phyloP scores from a whole-genome alignment of 2,888 invertebrate genomes.

The Allacma fusca region DNA sequence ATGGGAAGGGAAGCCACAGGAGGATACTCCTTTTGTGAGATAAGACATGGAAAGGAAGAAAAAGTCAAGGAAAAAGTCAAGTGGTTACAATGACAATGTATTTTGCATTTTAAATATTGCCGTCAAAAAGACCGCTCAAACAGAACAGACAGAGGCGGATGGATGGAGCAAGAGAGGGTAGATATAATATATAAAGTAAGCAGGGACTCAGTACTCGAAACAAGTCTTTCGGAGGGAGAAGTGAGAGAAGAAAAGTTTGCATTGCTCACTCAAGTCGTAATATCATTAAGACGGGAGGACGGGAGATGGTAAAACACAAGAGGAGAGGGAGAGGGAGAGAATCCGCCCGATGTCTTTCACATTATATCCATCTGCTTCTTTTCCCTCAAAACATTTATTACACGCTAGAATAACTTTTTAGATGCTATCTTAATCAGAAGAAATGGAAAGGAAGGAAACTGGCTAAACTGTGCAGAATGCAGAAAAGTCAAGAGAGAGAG shows the following conservation, averaged over 20 bases:
- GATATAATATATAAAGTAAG: constrained; percentile 4
- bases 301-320: constrained; percentile 5
- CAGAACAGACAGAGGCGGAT: neutral
- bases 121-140: constrained; percentile 11
- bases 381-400: constrained; percentile 34
- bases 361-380: constrained; percentile 24
- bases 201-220: neutral
- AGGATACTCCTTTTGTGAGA: neutral
- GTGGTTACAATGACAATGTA: neutral
- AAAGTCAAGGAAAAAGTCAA: neutral
- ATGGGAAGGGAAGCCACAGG: neutral
- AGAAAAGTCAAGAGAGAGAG: constrained; percentile 18
- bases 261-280: constrained; percentile 13
- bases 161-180: neutral
- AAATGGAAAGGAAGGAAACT: constrained; percentile 35
- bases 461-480: constrained; percentile 25
- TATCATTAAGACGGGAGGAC: constrained; percentile 8
- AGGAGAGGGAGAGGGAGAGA: constrained; percentile 10
- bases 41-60: neutral
- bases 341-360: constrained; percentile 4
- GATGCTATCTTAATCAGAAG: constrained; percentile 37
- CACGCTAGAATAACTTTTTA: constrained; percentile 37
- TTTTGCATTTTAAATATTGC: constrained; percentile 16
- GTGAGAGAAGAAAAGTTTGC: constrained; percentile 24
- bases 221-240: neutral